Conservation (phyloP, 2,888 invertebrate genomes). For the Ornithoptera alexandrae region DNA sequence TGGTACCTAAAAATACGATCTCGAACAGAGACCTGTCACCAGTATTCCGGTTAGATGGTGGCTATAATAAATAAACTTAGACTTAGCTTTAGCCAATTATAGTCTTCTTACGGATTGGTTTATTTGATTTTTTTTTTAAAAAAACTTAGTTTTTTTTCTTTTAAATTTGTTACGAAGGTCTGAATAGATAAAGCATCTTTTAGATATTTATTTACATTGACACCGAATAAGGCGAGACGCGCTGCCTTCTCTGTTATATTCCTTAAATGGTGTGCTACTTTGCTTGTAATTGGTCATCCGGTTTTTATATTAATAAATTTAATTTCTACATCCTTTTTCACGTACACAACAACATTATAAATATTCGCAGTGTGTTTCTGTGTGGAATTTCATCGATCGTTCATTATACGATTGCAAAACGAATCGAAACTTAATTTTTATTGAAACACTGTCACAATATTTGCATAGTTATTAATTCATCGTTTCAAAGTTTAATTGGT, state of each 20-base stretch:
- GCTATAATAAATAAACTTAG: too few species aligned
- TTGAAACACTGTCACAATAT: slow-evolving; percentile 10
- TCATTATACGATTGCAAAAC: too few species aligned
- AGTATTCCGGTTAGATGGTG: too few species aligned
- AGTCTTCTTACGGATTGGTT: not conserved
- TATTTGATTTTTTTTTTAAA: not conserved
- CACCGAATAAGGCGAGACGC: not conserved
- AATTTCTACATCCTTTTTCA: not conserved
- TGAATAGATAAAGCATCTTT: not conserved
- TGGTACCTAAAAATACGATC: too few species aligned
- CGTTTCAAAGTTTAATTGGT: slow-evolving; percentile 12
- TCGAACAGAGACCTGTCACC: too few species aligned
- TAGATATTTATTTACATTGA: not conserved
- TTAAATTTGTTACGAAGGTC: not conserved
- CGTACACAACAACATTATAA: not conserved
- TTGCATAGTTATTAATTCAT: not conserved
- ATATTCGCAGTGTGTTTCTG: not conserved
- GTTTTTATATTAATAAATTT: not conserved
- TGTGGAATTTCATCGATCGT: not conserved
- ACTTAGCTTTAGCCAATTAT: too few species aligned
- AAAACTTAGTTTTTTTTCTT: not conserved
- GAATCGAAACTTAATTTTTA: slow-evolving; percentile 7
- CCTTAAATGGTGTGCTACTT: too few species aligned
- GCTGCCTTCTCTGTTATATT: not conserved
- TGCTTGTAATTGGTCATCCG: not conserved